Evolutionary conservation across 2,888 invertebrate species (phyloP).

Genomic region (Anodontia alba): DNA sequence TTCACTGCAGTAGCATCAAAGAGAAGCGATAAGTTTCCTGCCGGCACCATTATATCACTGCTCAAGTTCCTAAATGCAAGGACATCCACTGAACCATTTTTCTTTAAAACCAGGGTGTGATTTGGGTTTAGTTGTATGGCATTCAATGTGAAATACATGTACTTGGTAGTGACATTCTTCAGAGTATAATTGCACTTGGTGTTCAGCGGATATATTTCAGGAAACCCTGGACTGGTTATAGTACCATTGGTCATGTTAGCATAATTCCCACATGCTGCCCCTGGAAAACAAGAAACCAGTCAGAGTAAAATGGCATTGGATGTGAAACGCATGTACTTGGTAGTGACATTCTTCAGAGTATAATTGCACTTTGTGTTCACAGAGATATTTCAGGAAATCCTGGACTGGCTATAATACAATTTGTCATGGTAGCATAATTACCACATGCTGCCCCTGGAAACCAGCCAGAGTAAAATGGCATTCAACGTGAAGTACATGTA

Average conservation of each 20-base stretch:
- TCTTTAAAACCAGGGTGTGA: constrained; percentile 22
- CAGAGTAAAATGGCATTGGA: constrained; percentile 40
- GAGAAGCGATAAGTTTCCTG: background rate
- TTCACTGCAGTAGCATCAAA: background rate
- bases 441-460: constrained; percentile 33
- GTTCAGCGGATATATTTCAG: constrained; percentile 87
- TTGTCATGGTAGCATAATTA: background rate
- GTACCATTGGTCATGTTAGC: constrained; percentile 46
- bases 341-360: constrained; percentile 84
- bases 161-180: constrained; percentile 29
- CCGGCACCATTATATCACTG: background rate
- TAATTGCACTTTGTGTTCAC: constrained; percentile 89
- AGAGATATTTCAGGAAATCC: constrained; percentile 88
- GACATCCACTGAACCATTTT: background rate
- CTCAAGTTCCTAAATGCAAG: background rate
- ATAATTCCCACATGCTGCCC: constrained; percentile 25
- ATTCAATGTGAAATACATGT: constrained; percentile 46
- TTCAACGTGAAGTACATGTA: constrained; percentile 45
- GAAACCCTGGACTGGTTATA: constrained; percentile 89
- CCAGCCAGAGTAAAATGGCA: constrained; percentile 36
- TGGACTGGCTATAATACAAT: constrained; percentile 87
- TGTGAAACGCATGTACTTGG: constrained; percentile 39
- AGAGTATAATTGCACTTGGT: constrained; percentile 90
- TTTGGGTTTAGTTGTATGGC: constrained; percentile 29
- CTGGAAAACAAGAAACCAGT: constrained; percentile 16